A percentile compares a stretch with the other conserved stretches of the same genome.
Conservation (phyloP, 2,888 invertebrate species). For the Rutpela maculata region DNA sequence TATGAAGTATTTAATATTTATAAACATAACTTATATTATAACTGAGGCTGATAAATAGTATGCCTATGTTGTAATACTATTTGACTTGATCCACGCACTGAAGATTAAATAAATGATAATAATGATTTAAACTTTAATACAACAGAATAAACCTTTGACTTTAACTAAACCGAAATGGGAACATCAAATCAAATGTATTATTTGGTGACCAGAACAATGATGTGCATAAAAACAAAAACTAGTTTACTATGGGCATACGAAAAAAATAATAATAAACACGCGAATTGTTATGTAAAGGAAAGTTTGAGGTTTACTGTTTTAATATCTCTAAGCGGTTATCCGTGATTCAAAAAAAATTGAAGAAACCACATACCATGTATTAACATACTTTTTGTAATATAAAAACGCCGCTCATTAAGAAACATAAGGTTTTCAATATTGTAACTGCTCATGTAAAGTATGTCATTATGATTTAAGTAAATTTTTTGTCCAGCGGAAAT, state of each 20-base stretch:
- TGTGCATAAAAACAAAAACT: not conserved
- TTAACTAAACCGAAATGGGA: not conserved
- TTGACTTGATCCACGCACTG: not conserved
- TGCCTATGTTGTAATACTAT: not conserved
- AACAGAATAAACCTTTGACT: not conserved
- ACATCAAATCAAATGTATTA: not conserved
- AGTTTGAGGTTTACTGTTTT: not conserved
- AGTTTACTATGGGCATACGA: not conserved
- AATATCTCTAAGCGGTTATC: not conserved
- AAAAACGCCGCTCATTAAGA: not conserved
- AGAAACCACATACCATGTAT: constrained; percentile 5
- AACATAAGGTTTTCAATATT: not conserved
- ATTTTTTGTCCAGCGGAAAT: not conserved
- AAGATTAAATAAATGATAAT: not conserved
- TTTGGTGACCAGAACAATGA: not conserved
- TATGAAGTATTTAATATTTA: not conserved
- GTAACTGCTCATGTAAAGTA: not conserved
- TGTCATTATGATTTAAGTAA: constrained; percentile 6
- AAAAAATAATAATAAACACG: not conserved
- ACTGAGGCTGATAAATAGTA: not conserved
- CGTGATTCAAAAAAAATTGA: not conserved
- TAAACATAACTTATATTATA: not conserved
- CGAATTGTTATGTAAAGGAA: constrained; percentile 2
- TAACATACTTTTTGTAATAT: constrained; percentile 10
- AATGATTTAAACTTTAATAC: not conserved